Percentiles rank a stretch among this genome's conserved stretches.
Evolutionary conservation across 2,113 vertebrate genomes (phyloP).

Genomic region (Corythornis madagascariensis): DNA sequence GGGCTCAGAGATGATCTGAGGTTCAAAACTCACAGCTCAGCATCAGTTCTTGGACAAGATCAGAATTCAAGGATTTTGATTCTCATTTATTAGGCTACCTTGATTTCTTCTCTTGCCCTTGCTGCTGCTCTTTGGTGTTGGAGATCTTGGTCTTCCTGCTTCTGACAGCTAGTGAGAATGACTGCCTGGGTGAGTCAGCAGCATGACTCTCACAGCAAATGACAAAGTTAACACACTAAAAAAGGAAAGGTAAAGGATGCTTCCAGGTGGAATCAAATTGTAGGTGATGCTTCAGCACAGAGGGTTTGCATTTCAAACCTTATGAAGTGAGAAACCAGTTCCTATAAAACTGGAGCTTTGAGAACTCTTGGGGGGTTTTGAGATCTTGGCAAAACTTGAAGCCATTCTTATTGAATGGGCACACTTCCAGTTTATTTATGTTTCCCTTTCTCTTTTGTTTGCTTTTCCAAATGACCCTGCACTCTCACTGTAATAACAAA

Average conservation of each 20-base stretch:
- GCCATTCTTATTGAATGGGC: not conserved
- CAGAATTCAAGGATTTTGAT: not conserved
- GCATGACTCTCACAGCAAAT: not conserved
- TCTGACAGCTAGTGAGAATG: not conserved
- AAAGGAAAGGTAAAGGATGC: not conserved
- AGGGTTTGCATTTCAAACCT: not conserved
- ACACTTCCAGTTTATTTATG: not conserved
- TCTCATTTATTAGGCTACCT: not conserved
- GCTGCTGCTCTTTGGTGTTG: not conserved
- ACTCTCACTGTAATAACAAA: not conserved
- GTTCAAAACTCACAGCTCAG: not conserved
- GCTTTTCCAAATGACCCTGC: not conserved
- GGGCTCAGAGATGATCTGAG: not conserved
- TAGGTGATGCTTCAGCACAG: not conserved
- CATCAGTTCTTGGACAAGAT: not conserved
- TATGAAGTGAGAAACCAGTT: not conserved
- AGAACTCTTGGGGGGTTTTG: not conserved
- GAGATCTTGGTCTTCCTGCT: not conserved
- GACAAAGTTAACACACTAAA: not conserved
- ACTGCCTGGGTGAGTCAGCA: constrained; percentile 19
- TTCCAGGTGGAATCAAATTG: not conserved
- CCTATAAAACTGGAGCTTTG: not conserved
- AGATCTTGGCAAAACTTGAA: not conserved
- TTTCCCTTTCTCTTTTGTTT: too few species aligned
- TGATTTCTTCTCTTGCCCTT: not conserved